Evolutionary conservation across 1,140 invertebrate genomes (phyloP).

Genomic region (Dufourea novaeangliae): DNA sequence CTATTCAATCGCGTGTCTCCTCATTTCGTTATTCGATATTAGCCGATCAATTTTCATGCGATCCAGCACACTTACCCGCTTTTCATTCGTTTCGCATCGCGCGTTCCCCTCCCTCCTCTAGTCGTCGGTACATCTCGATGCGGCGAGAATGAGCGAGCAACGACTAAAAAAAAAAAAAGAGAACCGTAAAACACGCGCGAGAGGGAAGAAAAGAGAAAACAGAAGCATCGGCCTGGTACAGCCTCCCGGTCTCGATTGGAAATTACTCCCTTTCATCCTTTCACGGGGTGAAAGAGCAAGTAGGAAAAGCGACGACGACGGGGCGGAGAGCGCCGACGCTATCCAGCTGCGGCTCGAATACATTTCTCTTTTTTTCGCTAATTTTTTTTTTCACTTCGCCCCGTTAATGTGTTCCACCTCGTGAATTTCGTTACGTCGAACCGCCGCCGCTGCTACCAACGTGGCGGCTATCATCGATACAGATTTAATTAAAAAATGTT

Average conservation of each 20-base stretch:
- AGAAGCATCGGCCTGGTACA: constrained; percentile 33
- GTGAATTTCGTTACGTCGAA: constrained; percentile 40
- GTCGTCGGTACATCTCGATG: neutral
- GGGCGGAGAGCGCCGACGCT: too few species aligned
- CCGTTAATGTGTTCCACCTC: constrained; percentile 12
- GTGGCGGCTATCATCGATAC: constrained; percentile 63
- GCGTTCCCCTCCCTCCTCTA: neutral
- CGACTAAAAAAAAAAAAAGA: neutral
- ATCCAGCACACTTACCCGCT: constrained; percentile 46
- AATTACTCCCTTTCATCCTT: constrained; percentile 67
- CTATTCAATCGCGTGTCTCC: neutral
- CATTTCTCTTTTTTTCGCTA: too few species aligned
- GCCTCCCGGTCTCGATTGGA: constrained; percentile 60
- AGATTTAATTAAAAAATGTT: constrained; percentile 79
- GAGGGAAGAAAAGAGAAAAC: constrained; percentile 22
- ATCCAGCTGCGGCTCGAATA: constrained; percentile 42
- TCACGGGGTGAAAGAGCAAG: constrained; percentile 63
- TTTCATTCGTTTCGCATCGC: constrained; percentile 40
- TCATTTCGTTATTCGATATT: constrained; percentile 43
- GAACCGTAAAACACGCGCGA: neutral
- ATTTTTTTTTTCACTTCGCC: constrained; percentile 15
- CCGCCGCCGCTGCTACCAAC: constrained; percentile 1
- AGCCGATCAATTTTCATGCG: constrained; percentile 60
- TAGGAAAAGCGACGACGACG: constrained; percentile 56
- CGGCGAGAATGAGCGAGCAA: constrained; percentile 11